Percentiles rank a stretch among this genome's conserved stretches.
These are phyloP conservation scores for Nesidiocoris tenuis DNA, from an alignment of 2,888 invertebrate species.

Conservation along the genomic window DNA sequence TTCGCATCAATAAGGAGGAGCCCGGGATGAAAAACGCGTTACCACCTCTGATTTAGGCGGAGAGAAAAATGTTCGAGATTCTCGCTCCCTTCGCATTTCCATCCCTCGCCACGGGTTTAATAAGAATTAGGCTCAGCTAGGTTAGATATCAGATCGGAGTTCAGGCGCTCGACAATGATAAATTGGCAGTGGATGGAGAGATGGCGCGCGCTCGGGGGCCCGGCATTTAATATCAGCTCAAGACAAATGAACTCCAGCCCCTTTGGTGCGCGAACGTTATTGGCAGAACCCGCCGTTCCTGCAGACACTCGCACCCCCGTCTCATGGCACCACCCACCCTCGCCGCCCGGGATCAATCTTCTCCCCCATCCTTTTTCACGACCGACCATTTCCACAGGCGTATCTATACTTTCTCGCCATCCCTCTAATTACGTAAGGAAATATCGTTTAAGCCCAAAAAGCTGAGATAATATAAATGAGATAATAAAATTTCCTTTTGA, in stretches of 20 bases:
- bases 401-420: neutral
- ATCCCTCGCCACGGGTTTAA: neutral
- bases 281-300: neutral
- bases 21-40: neutral
- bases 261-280: conserved; percentile 11
- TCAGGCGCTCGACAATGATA: conserved; percentile 10
- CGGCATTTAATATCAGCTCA: conserved; percentile 5
- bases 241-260: conserved; percentile 21
- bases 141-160: conserved; percentile 8
- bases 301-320: neutral
- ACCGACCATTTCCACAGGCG: neutral
- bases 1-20: neutral
- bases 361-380: neutral
- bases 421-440: conserved; percentile 10
- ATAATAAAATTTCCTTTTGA: conserved; percentile 16
- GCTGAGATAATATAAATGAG: neutral
- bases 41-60: neutral
- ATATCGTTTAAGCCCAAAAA: conserved; percentile 1
- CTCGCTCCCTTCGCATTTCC: neutral
- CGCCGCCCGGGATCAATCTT: neutral
- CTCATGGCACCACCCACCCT: neutral
- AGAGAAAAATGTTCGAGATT: neutral
- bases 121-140: neutral
- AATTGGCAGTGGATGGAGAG: neutral
- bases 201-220: neutral